Evolutionary conservation across 2,797 vertebrate genomes (phyloP).

Genomic region (Artibeus jamaicensis): DNA sequence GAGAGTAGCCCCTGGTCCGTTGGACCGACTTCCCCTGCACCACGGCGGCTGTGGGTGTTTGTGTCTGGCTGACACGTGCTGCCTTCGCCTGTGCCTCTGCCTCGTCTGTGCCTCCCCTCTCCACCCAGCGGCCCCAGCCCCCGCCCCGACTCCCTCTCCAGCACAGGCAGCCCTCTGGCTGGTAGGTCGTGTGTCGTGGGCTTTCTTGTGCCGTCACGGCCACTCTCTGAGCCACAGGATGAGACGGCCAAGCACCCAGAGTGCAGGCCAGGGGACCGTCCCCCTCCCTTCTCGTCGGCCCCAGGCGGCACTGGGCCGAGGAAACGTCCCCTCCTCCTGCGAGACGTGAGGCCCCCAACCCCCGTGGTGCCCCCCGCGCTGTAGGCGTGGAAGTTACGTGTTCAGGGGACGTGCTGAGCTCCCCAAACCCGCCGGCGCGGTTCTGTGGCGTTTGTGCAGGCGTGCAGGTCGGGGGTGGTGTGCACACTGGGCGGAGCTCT

Average conservation of each 20-base stretch:
- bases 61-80: neutral
- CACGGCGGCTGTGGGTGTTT: too few relatives aligned
- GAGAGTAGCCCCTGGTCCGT: neutral
- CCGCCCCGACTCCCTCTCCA: neutral
- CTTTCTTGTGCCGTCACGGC: neutral
- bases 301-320: too few relatives aligned
- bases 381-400: fast-evolving
- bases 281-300: too few relatives aligned
- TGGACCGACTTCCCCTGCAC: neutral
- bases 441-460: too few relatives aligned
- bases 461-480: too few relatives aligned
- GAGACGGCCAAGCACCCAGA: neutral
- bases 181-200: fast-evolving
- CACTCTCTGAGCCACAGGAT: neutral
- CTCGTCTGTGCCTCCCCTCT: too few relatives aligned
- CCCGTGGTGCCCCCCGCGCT: too few relatives aligned
- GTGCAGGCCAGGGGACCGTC: neutral
- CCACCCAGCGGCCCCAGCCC: neutral
- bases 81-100: too few relatives aligned
- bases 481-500: too few relatives aligned
- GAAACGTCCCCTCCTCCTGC: neutral
- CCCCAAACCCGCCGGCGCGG: neutral
- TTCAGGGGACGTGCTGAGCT: neutral
- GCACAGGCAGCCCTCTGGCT: neutral
- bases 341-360: fast-evolving